Evolutionary conservation across 2,797 vertebrate genomes (phyloP), one percentile per base, ranked within the genome.

Genomic region (Phrynocephalus forsythii): DNA sequence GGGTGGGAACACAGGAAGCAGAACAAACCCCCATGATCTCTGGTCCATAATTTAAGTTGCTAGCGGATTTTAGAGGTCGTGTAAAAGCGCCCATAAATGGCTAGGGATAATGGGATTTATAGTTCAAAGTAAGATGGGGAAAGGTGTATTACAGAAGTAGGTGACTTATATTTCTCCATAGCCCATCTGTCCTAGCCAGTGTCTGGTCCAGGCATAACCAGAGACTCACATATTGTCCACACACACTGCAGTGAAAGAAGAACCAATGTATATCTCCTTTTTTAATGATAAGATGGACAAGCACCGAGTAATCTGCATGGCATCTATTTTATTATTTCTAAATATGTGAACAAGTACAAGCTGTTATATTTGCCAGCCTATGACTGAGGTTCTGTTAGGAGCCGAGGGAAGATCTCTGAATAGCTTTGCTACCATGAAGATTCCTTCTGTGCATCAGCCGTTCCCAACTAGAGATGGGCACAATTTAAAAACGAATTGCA

Each of bases 301-400:
- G 0, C 1, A 15, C 0, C 26, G n/a, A 75, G 79, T 24, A 48
- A 72, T 0, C 0, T 0, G 67, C 18, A 20, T 77, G 33, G 0
- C 0, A 84, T 75, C 83, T 90, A 24, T 89, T 87, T 86, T 91
- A 83, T 83, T 85, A 69, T 82, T 69, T 87, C 5, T 0, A 69
- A 0, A 50, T 82, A 68, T 82, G 88, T 92, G 90, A 90, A 68
- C 83, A 48, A 87, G 89, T 76, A 75, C 26, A 79, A 84, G 88
- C 63, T 93, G 56, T 91, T 82, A 85, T 89, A 87, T 28, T 73
- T 30, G 84, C 60, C 20, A 75, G 84, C 69, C 63, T 86, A 87
- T 8, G 79, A 86, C 84, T 76, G 75, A 92, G 83, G 92, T 84
- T 82, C 69, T 48, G 84, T 52, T 90, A 89, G 89, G 86, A 91